Conservation (phyloP, 2,797 vertebrate species). For the Borostomias antarcticus region DNA sequence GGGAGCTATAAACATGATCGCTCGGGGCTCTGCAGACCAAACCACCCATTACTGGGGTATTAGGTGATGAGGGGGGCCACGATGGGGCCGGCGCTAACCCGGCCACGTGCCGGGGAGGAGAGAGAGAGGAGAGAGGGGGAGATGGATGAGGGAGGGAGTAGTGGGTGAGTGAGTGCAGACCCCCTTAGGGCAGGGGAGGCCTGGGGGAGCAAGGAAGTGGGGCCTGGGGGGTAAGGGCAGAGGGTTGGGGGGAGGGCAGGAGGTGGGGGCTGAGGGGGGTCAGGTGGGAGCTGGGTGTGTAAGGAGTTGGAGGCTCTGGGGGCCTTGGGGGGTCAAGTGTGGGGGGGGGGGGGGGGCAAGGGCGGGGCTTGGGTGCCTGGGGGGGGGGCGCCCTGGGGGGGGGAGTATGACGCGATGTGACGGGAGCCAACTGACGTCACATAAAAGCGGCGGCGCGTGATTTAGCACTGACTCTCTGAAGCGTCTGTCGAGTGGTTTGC, state of each 20-base stretch:
- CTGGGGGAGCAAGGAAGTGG: slow-evolving; percentile 19
- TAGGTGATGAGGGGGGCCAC: slow-evolving; percentile 34
- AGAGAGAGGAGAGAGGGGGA: slow-evolving; percentile 22
- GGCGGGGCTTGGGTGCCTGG: background rate
- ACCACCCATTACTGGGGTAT: slow-evolving; percentile 64
- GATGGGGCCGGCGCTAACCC: no score
- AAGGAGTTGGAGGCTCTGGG: background rate
- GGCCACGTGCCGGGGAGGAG: no score
- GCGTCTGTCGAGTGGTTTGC: slow-evolving; percentile 50
- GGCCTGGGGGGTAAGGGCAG: background rate
- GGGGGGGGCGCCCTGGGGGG: rapidly evolving
- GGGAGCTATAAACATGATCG: slow-evolving; percentile 57
- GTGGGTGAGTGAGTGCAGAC: background rate
- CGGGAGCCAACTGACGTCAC: background rate
- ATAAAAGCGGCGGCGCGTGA: slow-evolving; percentile 39
- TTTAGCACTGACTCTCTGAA: slow-evolving; percentile 48
- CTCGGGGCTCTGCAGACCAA: slow-evolving; percentile 56
- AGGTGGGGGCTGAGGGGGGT: slow-evolving; percentile 27
- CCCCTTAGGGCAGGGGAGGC: background rate
- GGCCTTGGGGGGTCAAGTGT: background rate
- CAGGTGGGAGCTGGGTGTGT: slow-evolving; percentile 2
- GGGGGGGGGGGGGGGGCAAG: background rate
- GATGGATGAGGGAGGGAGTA: slow-evolving; percentile 23
- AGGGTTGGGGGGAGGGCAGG: slow-evolving; percentile 30
- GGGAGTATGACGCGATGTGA: background rate